Evolutionary conservation across 2,797 vertebrate species (phyloP), one percentile per base, ranked within the genome.

Genomic region (Cichlasoma orientale): DNA sequence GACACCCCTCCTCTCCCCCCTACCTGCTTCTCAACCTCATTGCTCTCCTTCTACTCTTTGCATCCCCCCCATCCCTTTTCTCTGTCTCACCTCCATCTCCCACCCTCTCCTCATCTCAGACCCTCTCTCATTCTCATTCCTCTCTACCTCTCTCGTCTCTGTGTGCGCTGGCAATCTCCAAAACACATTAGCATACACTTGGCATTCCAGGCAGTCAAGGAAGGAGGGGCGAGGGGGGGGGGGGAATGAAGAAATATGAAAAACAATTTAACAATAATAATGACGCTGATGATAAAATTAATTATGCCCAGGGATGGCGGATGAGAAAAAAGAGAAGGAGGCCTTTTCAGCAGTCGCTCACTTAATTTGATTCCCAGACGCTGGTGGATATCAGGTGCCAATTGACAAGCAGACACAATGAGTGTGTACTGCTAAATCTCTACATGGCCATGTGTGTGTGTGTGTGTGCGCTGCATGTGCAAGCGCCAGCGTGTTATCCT

Each of bases 151-250:
- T 93, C 91, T 93, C 86, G 85, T 91, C 92, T 92, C 87, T 91
- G 94, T 95, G 86, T 79, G 66, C 18, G 56, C 88, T 88, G 86
- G 89, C 92, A 93, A 92, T 93, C 94, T 95, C 92, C 86, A 90
- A 92, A 94, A 96, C 91, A 95, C 96, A 98, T 98, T 98, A 98
- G 96, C 98, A 98, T 98, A 96, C 94, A 96, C 96, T 98, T 98
- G 97, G 96, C 96, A 97, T 97, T 97, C 97, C 91, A 94, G 94
- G 95, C 97, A 96, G 96, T 95, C 94, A 84, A 93, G 36, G 27
- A 88, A 90, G 86, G 23, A 10, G 19, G 21, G 83, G 81, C 85
- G 88, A 78, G 56, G 7, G 16, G 14, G 82, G 73, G 85, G 23
- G 12, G 3, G 13, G 9, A 21, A 89, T 80, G 90, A 94, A 93